These are phyloP conservation scores for Sebastes oblongus DNA, from an alignment of 2,797 vertebrate genomes.

Conservation along the genomic window DNA sequence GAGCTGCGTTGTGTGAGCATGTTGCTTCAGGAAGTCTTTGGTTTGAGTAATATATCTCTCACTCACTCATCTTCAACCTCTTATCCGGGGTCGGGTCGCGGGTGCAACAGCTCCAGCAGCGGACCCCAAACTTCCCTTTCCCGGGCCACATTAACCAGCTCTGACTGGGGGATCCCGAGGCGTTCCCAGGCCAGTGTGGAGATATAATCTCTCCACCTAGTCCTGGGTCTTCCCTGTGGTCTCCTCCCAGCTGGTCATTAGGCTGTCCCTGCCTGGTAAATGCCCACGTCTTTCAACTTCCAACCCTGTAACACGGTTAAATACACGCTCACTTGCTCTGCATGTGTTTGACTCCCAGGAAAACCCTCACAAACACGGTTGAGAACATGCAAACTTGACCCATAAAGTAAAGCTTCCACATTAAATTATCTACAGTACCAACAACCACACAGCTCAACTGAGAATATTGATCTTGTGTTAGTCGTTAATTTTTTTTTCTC, in stretches of 20 bases:
- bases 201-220: too few relatives aligned
- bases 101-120: too few relatives aligned
- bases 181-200: too few relatives aligned
- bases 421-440: background rate
- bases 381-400: background rate
- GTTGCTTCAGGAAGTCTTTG: background rate
- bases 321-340: background rate
- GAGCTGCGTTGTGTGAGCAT: background rate
- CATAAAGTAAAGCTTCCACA: background rate
- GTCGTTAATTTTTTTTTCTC: background rate
- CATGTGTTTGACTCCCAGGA: background rate
- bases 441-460: background rate
- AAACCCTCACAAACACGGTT: background rate
- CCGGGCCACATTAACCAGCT: too few relatives aligned
- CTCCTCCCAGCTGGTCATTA: background rate
- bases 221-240: too few relatives aligned
- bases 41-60: background rate
- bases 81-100: too few relatives aligned
- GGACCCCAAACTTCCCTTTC: too few relatives aligned
- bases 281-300: background rate
- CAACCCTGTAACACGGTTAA: background rate
- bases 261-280: background rate
- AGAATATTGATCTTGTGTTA: background rate
- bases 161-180: too few relatives aligned
- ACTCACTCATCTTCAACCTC: too few relatives aligned